Evolutionary conservation across 1,140 invertebrate species (phyloP).

Genomic region (Papilio dardanus): DNA sequence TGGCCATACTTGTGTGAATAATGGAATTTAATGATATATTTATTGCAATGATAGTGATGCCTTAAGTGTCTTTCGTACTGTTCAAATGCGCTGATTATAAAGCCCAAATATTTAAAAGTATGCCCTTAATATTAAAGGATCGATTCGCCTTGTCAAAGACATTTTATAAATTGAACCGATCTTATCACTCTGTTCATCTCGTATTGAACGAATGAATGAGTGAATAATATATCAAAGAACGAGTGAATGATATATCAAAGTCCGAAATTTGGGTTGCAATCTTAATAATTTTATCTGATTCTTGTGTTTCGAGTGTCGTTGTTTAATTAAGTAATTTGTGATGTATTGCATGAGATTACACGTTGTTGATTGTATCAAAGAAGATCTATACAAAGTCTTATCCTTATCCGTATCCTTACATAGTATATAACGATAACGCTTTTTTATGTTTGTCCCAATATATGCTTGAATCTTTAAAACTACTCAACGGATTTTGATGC

Average conservation of each 20-base stretch:
- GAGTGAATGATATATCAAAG: constrained; percentile 70
- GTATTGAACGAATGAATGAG: constrained; percentile 42
- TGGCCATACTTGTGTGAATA: too few relatives aligned
- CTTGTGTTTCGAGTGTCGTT: constrained; percentile 43
- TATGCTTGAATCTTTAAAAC: too few relatives aligned
- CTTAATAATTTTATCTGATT: constrained; percentile 69
- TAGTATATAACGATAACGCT: too few relatives aligned
- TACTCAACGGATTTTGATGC: too few relatives aligned
- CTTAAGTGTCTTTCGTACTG: too few relatives aligned
- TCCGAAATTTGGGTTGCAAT: constrained; percentile 65
- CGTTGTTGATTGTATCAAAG: constrained; percentile 50
- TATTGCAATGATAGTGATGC: too few relatives aligned
- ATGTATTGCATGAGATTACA: constrained; percentile 43
- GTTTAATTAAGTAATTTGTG: constrained; percentile 64
- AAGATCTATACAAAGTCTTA: constrained; percentile 19
- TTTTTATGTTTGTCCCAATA: too few relatives aligned
- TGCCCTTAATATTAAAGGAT: constrained; percentile 57
- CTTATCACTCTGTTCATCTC: constrained; percentile 55
- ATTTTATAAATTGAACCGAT: constrained; percentile 61
- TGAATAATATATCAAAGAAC: constrained; percentile 67
- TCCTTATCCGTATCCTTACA: too few relatives aligned
- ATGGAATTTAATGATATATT: too few relatives aligned
- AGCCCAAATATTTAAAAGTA: constrained; percentile 43
- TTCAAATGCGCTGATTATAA: constrained; percentile 10
- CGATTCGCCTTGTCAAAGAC: constrained; percentile 56